Evolutionary conservation across 2,797 vertebrate genomes (phyloP), one percentile per base, ranked within the genome.

Genomic region (Mionectes olivaceus): DNA sequence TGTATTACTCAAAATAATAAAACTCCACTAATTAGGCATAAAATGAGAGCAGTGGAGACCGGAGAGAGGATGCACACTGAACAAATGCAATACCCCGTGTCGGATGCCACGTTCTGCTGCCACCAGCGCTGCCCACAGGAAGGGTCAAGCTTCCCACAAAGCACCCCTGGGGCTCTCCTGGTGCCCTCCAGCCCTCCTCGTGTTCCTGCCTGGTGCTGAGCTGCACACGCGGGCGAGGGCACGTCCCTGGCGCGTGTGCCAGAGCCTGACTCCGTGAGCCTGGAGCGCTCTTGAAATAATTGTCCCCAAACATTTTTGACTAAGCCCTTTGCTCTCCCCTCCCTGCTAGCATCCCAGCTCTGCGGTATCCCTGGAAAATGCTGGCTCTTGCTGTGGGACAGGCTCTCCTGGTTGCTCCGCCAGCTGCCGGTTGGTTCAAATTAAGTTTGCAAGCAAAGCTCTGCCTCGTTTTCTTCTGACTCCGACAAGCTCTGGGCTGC

Each of bases 381-480:
- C 84, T 76, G 75, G 18, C 83, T 77, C 71, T 89, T 1, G 22
- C 82, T 61, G 89, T 70, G 90, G 85, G 89, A 92, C 91, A 70
- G 49, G 71, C 82, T 87, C 78, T 91, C 84, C 89, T 56, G 75
- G 60, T 79, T 91, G 89, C 79, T 83, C 83, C 5, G 1, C 83
- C 61, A 61, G 85, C 76, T 39, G 24, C 93, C 6, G 61, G 5
- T 96, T 96, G 95, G 71, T 96, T 95, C 70, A n/a, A 90, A 95
- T 96, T 93, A 95, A 65, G 86, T 84, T 91, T 27, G 83, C 30
- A 32, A 79, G 77, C 61, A 44, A 63, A 32, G 59, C 71, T 93
- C 80, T 81, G 83, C 35, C 67, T 91, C 60, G 3, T 89, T 93
- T 84, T 93, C 80, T 92, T 93, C 85, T 82, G 74, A 37, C 60